Evolutionary conservation across 1,140 invertebrate species (phyloP).

Genomic region (Drosophila trapezifrons): DNA sequence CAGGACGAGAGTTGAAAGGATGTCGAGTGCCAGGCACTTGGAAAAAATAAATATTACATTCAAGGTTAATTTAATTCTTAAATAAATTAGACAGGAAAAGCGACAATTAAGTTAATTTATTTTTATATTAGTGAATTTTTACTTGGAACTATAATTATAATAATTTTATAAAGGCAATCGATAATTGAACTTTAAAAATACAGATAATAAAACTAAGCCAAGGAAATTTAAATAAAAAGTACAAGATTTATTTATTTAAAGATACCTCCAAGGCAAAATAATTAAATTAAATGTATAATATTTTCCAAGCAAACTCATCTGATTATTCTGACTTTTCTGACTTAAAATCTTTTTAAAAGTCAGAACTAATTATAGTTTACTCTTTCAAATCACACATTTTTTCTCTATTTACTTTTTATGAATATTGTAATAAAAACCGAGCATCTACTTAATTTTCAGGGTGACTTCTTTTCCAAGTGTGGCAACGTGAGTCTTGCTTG

Average conservation of each 20-base stretch:
- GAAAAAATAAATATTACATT: slow-evolving; percentile 4
- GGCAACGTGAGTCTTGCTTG: slow-evolving; percentile 52
- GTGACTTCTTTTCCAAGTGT: slow-evolving; percentile 24
- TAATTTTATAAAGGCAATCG: no score
- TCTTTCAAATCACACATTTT: no score
- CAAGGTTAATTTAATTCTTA: no score
- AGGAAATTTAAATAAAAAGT: not conserved
- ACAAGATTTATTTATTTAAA: not conserved
- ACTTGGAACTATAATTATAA: no score
- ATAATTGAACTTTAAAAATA: no score
- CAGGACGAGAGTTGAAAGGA: slow-evolving; percentile 9
- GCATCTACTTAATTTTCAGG: slow-evolving; percentile 19
- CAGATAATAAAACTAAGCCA: not conserved
- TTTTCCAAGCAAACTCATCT: not conserved
- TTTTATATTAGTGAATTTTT: not conserved
- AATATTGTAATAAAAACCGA: slow-evolving; percentile 7
- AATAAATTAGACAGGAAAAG: not conserved
- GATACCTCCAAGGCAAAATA: not conserved
- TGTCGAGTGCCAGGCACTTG: slow-evolving; percentile 58
- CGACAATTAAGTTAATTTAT: not conserved
- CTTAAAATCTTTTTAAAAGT: not conserved
- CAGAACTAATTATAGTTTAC: no score
- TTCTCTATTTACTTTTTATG: slow-evolving; percentile 5
- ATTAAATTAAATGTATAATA: not conserved
- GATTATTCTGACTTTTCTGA: not conserved